Percentiles rank a stretch among this genome's conserved stretches.
Evolutionary conservation across 2,797 vertebrate species (phyloP).

Genomic region (Vireo griseus): DNA sequence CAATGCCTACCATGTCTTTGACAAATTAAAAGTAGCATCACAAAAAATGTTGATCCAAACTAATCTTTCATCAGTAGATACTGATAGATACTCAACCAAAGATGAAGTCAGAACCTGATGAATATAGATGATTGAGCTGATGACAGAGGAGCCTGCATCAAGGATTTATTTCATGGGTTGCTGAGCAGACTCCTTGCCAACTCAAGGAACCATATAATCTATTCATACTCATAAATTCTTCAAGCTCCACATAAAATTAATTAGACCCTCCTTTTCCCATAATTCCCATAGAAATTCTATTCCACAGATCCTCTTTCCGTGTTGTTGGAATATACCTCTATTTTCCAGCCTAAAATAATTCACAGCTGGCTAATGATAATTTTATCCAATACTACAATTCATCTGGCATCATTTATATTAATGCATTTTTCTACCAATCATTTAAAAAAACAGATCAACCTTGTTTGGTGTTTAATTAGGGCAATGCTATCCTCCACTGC

Average conservation of each 20-base stretch:
- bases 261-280: background rate
- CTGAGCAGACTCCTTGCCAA: background rate
- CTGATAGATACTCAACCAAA: background rate
- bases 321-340: background rate
- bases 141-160: background rate
- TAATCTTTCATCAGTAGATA: background rate
- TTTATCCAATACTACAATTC: background rate
- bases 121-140: background rate
- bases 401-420: background rate
- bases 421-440: background rate
- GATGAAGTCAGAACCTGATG: background rate
- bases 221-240: background rate
- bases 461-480: background rate
- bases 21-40: background rate
- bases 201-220: background rate
- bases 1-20: background rate
- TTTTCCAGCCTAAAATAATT: background rate
- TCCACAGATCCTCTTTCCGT: background rate
- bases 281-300: background rate
- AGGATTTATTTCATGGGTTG: background rate
- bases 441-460: background rate
- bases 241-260: background rate
- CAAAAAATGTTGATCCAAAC: background rate
- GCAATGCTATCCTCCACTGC: background rate
- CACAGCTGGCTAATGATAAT: background rate